phyloP scores from a whole-genome alignment of 2,797 vertebrate species.

The Enteromius unitaeniatus region DNA sequence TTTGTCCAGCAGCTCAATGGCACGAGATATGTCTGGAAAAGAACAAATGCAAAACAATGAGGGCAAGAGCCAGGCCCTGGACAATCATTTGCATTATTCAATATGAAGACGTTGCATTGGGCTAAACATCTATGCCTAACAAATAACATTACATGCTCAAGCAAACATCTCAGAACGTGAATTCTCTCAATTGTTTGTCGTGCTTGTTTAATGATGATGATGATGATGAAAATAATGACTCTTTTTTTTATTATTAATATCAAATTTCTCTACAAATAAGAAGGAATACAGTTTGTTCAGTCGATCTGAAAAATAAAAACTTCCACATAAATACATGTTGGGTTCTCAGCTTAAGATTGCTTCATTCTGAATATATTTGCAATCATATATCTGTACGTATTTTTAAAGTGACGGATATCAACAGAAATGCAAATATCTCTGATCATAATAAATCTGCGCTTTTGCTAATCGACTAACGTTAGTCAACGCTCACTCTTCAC shows the following conservation, averaged over 20 bases:
- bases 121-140: background rate
- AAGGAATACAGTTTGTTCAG: background rate
- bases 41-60: constrained; percentile 47
- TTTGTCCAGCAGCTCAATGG: constrained; percentile 96
- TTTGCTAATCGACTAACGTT: background rate
- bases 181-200: background rate
- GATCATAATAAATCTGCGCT: background rate
- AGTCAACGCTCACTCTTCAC: background rate
- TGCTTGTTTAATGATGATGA: background rate
- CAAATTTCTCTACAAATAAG: background rate
- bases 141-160: background rate
- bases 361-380: background rate
- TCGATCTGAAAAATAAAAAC: background rate
- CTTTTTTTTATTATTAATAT: background rate
- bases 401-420: background rate
- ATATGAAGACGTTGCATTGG: constrained; percentile 18
- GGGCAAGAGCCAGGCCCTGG: background rate
- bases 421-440: background rate
- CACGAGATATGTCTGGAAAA: constrained; percentile 92
- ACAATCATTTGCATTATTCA: constrained; percentile 11
- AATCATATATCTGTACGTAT: background rate
- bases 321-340: background rate
- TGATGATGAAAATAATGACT: background rate
- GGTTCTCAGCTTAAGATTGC: background rate
- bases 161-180: background rate